Base-by-base conservation (phyloP, 2,888 invertebrate genomes). In the Tinea pellionella region DNA sequence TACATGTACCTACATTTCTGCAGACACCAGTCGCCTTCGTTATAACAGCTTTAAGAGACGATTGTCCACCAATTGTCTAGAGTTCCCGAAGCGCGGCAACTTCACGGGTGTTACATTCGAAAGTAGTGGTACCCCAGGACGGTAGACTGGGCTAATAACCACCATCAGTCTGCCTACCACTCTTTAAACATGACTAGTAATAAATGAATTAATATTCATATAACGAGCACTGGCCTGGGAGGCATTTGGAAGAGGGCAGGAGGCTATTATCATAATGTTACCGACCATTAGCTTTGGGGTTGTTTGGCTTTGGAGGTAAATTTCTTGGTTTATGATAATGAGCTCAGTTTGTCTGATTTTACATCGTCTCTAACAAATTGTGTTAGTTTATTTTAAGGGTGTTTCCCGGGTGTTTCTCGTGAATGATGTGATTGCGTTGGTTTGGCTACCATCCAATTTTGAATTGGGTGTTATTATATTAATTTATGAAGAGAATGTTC, bases 241-340 rank as follows among this genome's bases (percentile, higher is more conserved):
- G 47, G 16, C 47, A 47, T 15, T 47, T 47, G 13, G 16, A 2
- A 15, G 47, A 16, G 15, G 47, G 47, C 13, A n/a, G 47, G 15
- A 8, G 47, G 47, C 47, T 15, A 47, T 47, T 47, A 47, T 15
- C 47, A 47, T 47, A 47, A 47, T 15, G 47, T 47, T 47, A 15
- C 47, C 47, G 47, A 47, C 47, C 47, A 47, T 47, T 47, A 47
- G 47, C 47, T 47, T 15, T n/a, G 13, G 47, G 15, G 15, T 47
- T 47, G 47, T 47, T 47, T 47, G 47, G 47, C 47, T 47, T 47
- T 47, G 2, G 15, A 15, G 15, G 47, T n/a, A 9, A 47, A 47
- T 47, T 18, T 18, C 53, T 53, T 53, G 53, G 53, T 53, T 53
- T 53, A 53, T 53, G 53, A 18, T 24, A 53, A 53, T 53, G 13